Base-by-base conservation (phyloP, 2,888 invertebrate species). In the Mimachlamys varia region DNA sequence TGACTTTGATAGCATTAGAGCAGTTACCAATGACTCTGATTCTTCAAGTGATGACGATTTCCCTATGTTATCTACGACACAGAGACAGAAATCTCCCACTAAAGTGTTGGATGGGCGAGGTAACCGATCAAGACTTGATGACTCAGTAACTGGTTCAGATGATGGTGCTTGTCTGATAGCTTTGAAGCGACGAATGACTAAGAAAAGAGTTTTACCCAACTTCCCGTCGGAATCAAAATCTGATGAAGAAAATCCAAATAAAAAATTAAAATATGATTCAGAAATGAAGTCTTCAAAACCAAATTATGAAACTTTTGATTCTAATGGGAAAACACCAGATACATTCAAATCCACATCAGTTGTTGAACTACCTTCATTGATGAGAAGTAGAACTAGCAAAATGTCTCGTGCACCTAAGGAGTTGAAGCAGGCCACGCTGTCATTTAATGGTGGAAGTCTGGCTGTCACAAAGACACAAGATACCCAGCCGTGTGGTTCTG, bases 21-120 rank as follows among this genome's bases (percentile, higher is more conserved):
- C 50, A 13, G 19, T 53, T 53, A 19, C 19, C 15, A 50, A 19
- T 76, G 89, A 88, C 12, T 76, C 88, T 37, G 91, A 88, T 37
- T 53, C 76, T 10, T 88, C 89, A 12, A 38, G 76, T 49, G 88
- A 53, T 88, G 89, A 58, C 53, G 50, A 58, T 53, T 33, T 76
- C 13, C 22, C 62, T 17, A 2, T 53, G 1, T 53, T 53, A 49
- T 88, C 38, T 49, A 90, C 58, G 44, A 49, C 88, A 0, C 37
- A 44, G 58, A 88, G 90, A 87, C 53, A 58, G 1, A 88, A 27
- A 62, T 76, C 76, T 33, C 76, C 76, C 13, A 10, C 12, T 33
- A 76, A 12, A 27, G 33, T 13, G 22, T 76, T 33, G 7, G 17
- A 33, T 2, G 33, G 76, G 33, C 76, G 12, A 27, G 27, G 7